Conservation (phyloP, 92 coral and sea anemone genomes). For the Zoanthus gigantus region DNA sequence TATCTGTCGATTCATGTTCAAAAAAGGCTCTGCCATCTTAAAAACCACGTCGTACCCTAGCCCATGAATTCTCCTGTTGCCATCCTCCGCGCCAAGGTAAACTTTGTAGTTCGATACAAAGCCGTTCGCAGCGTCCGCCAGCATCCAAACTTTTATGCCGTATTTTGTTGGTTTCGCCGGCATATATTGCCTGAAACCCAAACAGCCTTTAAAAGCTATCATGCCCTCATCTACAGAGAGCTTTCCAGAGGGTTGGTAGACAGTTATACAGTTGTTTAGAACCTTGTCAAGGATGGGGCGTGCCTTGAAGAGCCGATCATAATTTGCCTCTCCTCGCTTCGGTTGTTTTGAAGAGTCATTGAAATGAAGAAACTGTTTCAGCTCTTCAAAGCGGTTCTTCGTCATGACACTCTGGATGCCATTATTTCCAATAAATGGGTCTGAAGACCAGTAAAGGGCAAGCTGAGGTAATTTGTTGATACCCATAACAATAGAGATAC, state of each 20-base stretch:
- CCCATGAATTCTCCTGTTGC: neutral
- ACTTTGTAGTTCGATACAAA: neutral
- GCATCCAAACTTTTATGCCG: neutral
- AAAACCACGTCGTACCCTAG: slow-evolving; percentile 55
- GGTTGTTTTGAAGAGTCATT: neutral
- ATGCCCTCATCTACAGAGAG: neutral
- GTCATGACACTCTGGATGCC: slow-evolving; percentile 7
- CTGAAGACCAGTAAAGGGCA: slow-evolving; percentile 3
- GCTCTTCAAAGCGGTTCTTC: neutral
- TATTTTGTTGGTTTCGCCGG: neutral
- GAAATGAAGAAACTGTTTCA: neutral
- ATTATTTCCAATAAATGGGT: neutral
- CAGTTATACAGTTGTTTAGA: neutral
- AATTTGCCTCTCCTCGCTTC: neutral
- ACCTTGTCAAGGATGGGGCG: neutral
- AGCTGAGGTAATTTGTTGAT: neutral
- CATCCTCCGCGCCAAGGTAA: neutral
- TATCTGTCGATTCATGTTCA: slow-evolving; percentile 29
- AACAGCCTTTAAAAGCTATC: neutral
- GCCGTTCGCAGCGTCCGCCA: neutral
- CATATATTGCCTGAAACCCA: slow-evolving; percentile 4
- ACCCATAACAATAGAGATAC: too few species aligned
- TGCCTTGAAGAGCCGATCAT: neutral
- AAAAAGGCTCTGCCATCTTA: slow-evolving; percentile 40
- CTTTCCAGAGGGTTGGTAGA: slow-evolving; percentile 29